Percentiles rank a stretch among this genome's conserved stretches.
Conservation (phyloP, 1,140 invertebrate species). For the Plectus sambesii region DNA sequence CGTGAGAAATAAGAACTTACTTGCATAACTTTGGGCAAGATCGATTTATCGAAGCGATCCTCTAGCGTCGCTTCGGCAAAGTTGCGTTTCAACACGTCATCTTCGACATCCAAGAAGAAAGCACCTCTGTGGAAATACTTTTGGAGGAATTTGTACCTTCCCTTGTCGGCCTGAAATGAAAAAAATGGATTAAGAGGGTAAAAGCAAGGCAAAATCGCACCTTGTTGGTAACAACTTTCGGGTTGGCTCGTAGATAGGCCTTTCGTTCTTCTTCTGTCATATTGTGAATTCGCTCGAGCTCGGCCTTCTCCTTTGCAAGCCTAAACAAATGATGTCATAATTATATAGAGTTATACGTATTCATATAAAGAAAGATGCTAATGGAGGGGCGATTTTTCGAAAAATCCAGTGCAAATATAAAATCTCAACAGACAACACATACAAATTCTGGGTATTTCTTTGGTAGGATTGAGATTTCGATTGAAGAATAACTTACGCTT, state of each 20-base stretch:
- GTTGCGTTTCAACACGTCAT: slow-evolving; percentile 81
- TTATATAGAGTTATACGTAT: no score
- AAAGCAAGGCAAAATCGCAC: slow-evolving; percentile 46
- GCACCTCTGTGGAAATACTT: slow-evolving; percentile 99
- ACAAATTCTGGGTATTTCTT: no score
- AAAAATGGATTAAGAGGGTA: neutral
- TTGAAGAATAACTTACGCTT: slow-evolving; percentile 67
- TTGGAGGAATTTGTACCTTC: slow-evolving; percentile 98
- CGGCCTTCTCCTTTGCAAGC: slow-evolving; percentile 62
- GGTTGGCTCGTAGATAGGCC: slow-evolving; percentile 76
- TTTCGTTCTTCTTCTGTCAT: slow-evolving; percentile 93
- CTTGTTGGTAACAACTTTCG: slow-evolving; percentile 85
- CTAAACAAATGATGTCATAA: slow-evolving; percentile 46
- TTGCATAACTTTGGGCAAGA: slow-evolving; percentile 98
- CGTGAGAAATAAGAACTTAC: slow-evolving; percentile 42
- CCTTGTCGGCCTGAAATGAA: slow-evolving; percentile 56
- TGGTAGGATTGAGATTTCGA: no score
- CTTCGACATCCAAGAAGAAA: slow-evolving; percentile 90
- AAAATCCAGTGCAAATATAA: no score
- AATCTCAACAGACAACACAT: no score
- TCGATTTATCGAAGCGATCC: slow-evolving; percentile 98
- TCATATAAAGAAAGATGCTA: no score
- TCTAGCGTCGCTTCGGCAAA: slow-evolving; percentile 92
- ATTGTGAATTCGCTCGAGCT: slow-evolving; percentile 77
- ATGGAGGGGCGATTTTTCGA: no score